phyloP scores from a whole-genome alignment of 2,888 invertebrate genomes.

The Odontomyia ornata region DNA sequence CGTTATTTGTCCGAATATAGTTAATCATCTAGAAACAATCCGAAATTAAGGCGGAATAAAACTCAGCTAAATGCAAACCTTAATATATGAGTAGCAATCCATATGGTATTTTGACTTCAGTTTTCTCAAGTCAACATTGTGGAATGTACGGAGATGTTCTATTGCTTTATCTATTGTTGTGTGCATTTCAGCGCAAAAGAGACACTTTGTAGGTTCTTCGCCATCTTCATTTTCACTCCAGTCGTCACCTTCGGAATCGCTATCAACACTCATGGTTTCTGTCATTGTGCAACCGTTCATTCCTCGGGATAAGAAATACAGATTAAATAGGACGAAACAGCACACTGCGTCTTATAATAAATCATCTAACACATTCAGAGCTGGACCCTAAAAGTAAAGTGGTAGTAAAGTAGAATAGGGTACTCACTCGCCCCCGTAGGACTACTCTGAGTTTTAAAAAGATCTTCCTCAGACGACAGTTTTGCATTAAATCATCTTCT shows the following conservation, averaged over 20 bases:
- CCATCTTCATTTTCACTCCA: slow-evolving; percentile 66
- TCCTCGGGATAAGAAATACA: too few relatives aligned
- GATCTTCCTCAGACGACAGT: too few relatives aligned
- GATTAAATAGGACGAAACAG: too few relatives aligned
- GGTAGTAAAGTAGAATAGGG: too few relatives aligned
- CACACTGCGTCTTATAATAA: too few relatives aligned
- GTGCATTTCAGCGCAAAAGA: slow-evolving; percentile 75
- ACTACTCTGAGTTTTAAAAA: too few relatives aligned
- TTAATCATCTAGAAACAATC: slow-evolving; percentile 71
- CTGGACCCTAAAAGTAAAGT: too few relatives aligned
- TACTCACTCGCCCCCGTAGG: too few relatives aligned
- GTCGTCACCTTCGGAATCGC: slow-evolving; percentile 61
- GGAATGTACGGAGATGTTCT: slow-evolving; percentile 72
- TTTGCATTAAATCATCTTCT: too few relatives aligned
- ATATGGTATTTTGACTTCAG: slow-evolving; percentile 76
- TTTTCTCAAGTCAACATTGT: slow-evolving; percentile 72
- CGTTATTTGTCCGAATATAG: slow-evolving; percentile 75
- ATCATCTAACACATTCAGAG: too few relatives aligned
- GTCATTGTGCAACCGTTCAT: too few relatives aligned
- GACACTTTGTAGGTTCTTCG: slow-evolving; percentile 65
- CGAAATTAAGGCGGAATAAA: not conserved
- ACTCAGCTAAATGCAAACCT: slow-evolving; percentile 57
- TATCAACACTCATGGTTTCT: slow-evolving; percentile 24
- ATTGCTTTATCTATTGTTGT: slow-evolving; percentile 72
- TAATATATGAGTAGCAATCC: slow-evolving; percentile 84